Evolutionary conservation across 2,888 invertebrate species (phyloP), one percentile per base, ranked within the genome.

Genomic region (Pterostichus madidus): DNA sequence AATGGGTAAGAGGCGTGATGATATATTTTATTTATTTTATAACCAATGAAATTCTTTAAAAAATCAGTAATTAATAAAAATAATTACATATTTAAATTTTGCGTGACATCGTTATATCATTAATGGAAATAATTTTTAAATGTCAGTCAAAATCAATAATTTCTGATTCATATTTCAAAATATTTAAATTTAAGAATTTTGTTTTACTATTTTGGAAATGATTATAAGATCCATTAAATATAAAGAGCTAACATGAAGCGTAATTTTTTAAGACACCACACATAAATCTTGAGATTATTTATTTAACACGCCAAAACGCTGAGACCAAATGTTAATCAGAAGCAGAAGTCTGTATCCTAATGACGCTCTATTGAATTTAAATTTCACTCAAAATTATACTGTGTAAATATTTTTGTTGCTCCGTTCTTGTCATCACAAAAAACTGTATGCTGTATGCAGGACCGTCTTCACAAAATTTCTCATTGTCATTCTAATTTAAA

Each of bases 371-470:
- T 76, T 56, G 56, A 56, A 56, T 56, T 76, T 52, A 56, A 52
- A 76, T 76, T 76, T 56, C 53, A 35, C 46, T 35, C 17, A 76
- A 76, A 76, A 76, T 76, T 76, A 76, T 76, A 76, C 53, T 76
- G 76, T 53, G 76, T 56, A 76, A 56, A 76, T 76, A 76, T 76
- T 76, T 53, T 76, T 76, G 35, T 76, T 56, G 76, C 56, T 76
- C 5, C 56, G 31, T 76, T 52, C 53, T 56, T 76, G 35, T 13
- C 31, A 32, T 31, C 35, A 52, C 35, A 76, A 71, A 71, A 71
- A 71, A 71, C 49, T 5, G 7, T 17, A 17, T 10, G 56, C 15
- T 56, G 56, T 15, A 8, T 15, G 39, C 68, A 71, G 68, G 7
- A 15, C 17, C 44, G 68, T 44, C 39, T n/a, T 10, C n/a, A 75